Conservation (phyloP, 2,113 vertebrate species). For the Trichechus manatus region DNA sequence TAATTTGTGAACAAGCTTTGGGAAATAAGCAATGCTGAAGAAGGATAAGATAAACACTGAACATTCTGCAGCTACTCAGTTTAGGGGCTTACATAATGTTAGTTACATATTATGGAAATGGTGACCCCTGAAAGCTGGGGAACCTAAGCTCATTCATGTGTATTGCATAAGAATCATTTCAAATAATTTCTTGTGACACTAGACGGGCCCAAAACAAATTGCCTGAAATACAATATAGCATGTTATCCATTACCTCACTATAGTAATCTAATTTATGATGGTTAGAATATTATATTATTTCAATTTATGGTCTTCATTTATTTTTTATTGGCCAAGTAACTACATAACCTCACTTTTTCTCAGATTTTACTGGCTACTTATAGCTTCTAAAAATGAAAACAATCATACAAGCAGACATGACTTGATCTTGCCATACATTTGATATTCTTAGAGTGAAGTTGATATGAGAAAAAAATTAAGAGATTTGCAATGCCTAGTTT, state of each 20-base stretch:
- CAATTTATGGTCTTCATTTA: neutral
- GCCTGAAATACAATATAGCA: neutral
- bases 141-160: neutral
- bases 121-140: neutral
- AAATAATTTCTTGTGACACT: neutral
- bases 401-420: neutral
- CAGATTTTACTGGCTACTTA: neutral
- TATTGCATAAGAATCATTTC: neutral
- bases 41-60: neutral
- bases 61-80: neutral
- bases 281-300: neutral
- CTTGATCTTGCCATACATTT: neutral
- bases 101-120: neutral
- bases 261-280: neutral
- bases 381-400: neutral
- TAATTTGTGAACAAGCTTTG: neutral
- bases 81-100: neutral
- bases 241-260: neutral
- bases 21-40: neutral
- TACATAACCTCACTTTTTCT: neutral
- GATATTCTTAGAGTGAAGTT: neutral
- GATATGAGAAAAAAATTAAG: neutral
- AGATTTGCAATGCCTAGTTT: neutral
- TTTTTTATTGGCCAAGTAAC: neutral
- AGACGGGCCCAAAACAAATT: conserved; percentile 1